Percentiles rank a stretch among this genome's conserved stretches.
Evolutionary conservation across 2,888 invertebrate genomes (phyloP).

Genomic region (Auanema freiburgensis): DNA sequence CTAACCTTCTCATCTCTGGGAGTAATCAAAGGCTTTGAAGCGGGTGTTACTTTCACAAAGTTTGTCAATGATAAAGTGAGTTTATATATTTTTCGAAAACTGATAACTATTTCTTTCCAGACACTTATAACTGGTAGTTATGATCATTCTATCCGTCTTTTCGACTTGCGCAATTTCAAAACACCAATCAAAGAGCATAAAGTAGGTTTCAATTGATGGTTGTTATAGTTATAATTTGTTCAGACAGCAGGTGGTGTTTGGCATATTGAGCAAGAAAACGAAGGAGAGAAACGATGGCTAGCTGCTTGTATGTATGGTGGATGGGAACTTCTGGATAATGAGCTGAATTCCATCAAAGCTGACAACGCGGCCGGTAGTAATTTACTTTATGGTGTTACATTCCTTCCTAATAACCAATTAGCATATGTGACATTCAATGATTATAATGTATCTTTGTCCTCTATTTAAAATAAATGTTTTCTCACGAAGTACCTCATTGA

Average conservation of each 20-base stretch:
- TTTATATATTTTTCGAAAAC: not conserved
- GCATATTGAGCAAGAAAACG: slow-evolving; percentile 28
- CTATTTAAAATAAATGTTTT: no score
- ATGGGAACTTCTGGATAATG: slow-evolving; percentile 13
- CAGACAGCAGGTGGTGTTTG: slow-evolving; percentile 41
- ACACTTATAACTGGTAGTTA: slow-evolving; percentile 37
- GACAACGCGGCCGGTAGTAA: slow-evolving; percentile 27
- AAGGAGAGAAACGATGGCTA: slow-evolving; percentile 9
- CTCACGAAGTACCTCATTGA: no score
- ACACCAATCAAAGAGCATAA: slow-evolving; percentile 21
- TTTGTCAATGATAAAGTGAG: slow-evolving; percentile 16
- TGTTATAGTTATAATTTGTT: not conserved
- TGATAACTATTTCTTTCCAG: slow-evolving; percentile 7
- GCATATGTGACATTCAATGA: slow-evolving; percentile 40
- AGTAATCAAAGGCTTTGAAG: slow-evolving; percentile 26
- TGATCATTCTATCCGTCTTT: slow-evolving; percentile 33
- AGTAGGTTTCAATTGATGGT: slow-evolving; percentile 10
- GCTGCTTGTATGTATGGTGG: slow-evolving; percentile 45
- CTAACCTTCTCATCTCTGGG: slow-evolving; percentile 14
- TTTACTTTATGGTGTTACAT: slow-evolving; percentile 37
- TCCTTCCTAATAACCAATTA: slow-evolving; percentile 6
- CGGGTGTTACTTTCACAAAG: slow-evolving; percentile 38
- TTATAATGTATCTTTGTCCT: slow-evolving; percentile 18
- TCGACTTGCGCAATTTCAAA: slow-evolving; percentile 34
- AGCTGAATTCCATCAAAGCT: slow-evolving; percentile 19